Evolutionary conservation across 2,888 invertebrate genomes (phyloP).

Genomic region (Lepidochitona cinerea): DNA sequence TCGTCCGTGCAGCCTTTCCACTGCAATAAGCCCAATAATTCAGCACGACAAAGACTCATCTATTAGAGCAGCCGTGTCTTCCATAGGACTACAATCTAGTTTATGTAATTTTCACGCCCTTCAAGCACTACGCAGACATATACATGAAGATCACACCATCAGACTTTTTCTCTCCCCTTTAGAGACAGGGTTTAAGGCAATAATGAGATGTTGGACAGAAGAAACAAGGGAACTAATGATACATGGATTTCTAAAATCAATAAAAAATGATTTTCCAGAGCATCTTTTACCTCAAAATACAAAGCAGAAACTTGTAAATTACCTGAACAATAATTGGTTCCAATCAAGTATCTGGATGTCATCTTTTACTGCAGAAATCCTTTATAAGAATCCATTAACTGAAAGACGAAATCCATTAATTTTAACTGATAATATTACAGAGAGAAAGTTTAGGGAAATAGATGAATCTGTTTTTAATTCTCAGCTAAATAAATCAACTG

Average conservation of each 20-base stretch:
- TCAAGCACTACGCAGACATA: conserved; percentile 7
- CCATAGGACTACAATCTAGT: neutral
- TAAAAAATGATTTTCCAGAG: no score
- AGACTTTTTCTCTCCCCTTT: conserved; percentile 12
- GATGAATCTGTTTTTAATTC: no score
- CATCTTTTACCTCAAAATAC: no score
- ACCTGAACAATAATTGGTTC: no score
- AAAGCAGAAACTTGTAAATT: neutral
- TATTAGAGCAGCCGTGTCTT: neutral
- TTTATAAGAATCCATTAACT: neutral
- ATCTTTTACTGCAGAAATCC: conserved; percentile 6
- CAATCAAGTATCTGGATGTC: no score
- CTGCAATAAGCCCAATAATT: conserved; percentile 7
- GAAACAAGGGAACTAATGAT: no score
- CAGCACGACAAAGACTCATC: conserved; percentile 14
- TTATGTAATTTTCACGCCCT: conserved; percentile 15
- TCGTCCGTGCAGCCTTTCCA: neutral
- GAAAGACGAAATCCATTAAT: conserved; percentile 14
- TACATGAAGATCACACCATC: neutral
- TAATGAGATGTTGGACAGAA: conserved; percentile 11
- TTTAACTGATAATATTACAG: no score
- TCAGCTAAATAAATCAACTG: no score
- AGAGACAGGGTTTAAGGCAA: conserved; percentile 11
- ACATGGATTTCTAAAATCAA: no score
- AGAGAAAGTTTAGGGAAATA: no score